Base-by-base conservation (phyloP, 2,888 invertebrate species). In the Volucella bombylans region DNA sequence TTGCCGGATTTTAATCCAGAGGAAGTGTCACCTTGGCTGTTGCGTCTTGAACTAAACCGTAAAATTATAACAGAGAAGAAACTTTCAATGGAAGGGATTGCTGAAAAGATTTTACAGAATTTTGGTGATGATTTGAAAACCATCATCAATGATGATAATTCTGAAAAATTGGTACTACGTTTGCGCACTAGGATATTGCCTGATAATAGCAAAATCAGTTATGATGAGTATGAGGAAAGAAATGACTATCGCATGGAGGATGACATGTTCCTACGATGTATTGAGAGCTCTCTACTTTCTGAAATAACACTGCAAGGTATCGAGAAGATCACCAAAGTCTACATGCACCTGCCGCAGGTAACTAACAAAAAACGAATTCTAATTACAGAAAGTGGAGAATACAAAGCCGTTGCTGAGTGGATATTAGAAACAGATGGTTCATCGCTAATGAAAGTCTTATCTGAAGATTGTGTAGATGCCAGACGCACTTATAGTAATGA, bases 31-130 rank as follows among this genome's bases (percentile, higher is more conserved):
- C 98, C 98, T 0, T 99, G 99, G 99, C 92, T 99, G 14, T 92
- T 99, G 50, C 96, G 99, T 93, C 97, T 99, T 88, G 99, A 99
- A 91, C 93, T 99, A 78, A 98, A 99, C 92, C 94, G 98, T 71
- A 99, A 99, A 92, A 94, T 97, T 89, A 98, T 98, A 97, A 97
- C 97, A 9, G 99, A 99, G 92, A 98, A 99, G 90, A 99, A 99
- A 92, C 92, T 99, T 85, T 98, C 98, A 4, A 99, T 99, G 98
- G 99, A 99, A 93, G 97, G 97, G 90, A 98, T 99, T 89, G 97
- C 98, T 0, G 98, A 99, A 92, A 98, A 98, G 91, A 98, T 99
- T 73, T 97, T 97, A 89, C 96, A 97, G 62, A 98, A 98, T 6
- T 99, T 99, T 91, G 99, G 99, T 57, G 98, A 99, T 90, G 99